phyloP scores from a whole-genome alignment of 2,888 invertebrate genomes.

The Zygogramma bicolorata region DNA sequence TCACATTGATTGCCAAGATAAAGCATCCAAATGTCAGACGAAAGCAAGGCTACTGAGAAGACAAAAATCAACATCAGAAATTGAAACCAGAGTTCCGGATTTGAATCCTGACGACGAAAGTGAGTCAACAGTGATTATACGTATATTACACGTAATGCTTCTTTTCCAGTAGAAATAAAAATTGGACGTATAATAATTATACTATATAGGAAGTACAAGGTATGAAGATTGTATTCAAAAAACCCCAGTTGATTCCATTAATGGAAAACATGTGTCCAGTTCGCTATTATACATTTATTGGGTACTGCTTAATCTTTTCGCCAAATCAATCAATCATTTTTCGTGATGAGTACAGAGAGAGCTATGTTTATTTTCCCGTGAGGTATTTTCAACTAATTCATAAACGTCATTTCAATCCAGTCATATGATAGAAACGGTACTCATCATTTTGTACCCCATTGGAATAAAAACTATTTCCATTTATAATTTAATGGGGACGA shows the following conservation, averaged over 20 bases:
- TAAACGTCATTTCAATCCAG: too few relatives aligned
- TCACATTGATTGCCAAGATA: slow-evolving; percentile 89
- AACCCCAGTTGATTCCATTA: not conserved
- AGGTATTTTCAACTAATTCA: too few relatives aligned
- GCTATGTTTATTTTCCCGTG: too few relatives aligned
- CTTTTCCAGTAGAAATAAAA: not conserved
- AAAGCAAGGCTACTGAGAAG: slow-evolving; percentile 86
- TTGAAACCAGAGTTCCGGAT: slow-evolving; percentile 79
- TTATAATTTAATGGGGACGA: too few relatives aligned
- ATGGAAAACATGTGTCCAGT: not conserved
- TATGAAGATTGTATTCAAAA: not conserved
- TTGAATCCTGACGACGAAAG: slow-evolving; percentile 81
- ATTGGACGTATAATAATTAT: not conserved
- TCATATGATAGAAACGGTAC: too few relatives aligned
- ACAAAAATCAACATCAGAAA: slow-evolving; percentile 90
- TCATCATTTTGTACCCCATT: too few relatives aligned
- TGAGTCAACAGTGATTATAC: too few relatives aligned
- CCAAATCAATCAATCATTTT: too few relatives aligned
- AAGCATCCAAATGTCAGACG: slow-evolving; percentile 86
- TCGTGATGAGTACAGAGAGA: too few relatives aligned
- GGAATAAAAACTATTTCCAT: too few relatives aligned
- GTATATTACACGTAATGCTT: not conserved
- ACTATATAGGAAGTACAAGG: not conserved
- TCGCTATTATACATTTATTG: too few relatives aligned
- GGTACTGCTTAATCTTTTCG: too few relatives aligned